Evolutionary conservation across 1,140 invertebrate genomes (phyloP).

Genomic region (Hylaeus volcanicus): DNA sequence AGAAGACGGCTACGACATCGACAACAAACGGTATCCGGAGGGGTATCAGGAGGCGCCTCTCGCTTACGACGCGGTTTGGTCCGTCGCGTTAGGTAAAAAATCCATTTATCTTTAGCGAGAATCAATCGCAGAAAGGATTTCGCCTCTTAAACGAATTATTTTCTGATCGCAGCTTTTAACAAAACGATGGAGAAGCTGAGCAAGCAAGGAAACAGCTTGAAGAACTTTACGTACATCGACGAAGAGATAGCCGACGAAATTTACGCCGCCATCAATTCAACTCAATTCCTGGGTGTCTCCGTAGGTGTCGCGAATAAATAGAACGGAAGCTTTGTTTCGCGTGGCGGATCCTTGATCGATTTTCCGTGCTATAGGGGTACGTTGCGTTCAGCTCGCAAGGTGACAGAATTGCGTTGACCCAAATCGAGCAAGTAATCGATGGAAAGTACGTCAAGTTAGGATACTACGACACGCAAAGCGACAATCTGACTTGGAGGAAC

Average conservation of each 20-base stretch:
- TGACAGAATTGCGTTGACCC: constrained; percentile 98
- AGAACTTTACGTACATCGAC: constrained; percentile 98
- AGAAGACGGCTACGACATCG: constrained; percentile 90
- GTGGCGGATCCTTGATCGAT: constrained; percentile 27
- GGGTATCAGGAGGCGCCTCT: constrained; percentile 99
- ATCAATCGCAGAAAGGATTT: too few relatives aligned
- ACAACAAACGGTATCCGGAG: constrained; percentile 91
- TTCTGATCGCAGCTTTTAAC: constrained; percentile 90
- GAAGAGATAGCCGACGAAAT: constrained; percentile 97
- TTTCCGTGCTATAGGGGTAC: constrained; percentile 85
- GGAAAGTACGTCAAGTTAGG: constrained; percentile 97
- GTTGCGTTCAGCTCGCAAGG: constrained; percentile 98
- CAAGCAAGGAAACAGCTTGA: constrained; percentile 89
- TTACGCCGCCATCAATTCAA: constrained; percentile 98
- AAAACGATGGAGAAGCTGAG: constrained; percentile 94
- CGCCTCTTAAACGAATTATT: too few relatives aligned
- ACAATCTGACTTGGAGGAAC: constrained; percentile 96
- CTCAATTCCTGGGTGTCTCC: constrained; percentile 98
- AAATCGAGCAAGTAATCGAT: constrained; percentile 98
- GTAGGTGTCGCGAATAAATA: constrained; percentile 83
- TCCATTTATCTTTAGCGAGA: too few relatives aligned
- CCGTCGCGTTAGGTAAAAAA: constrained; percentile 90
- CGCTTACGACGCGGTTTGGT: constrained; percentile 99
- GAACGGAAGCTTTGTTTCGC: background rate
- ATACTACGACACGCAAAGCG: constrained; percentile 96